Evolutionary conservation across 2,888 invertebrate genomes (phyloP), one percentile per base, ranked within the genome.

Genomic region (Hyalella azteca): DNA sequence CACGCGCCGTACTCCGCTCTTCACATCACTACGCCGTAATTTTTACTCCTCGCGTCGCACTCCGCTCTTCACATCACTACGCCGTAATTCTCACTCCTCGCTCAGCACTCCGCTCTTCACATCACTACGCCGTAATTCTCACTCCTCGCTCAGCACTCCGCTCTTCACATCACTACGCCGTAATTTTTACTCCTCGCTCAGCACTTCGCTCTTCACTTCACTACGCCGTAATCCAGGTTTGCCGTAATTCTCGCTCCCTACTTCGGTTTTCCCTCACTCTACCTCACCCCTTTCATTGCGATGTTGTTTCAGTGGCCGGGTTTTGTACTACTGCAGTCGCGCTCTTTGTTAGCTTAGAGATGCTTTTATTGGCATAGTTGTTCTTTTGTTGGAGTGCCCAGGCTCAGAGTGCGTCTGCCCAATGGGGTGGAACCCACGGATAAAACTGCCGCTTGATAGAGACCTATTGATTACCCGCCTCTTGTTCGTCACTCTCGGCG

Each of bases 231-330:
- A 54, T 54, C 54, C 54, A 26, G 54, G 22, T 22, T 54, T 54
- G 26, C 54, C 22, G 29, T 29, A 54, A 26, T 54, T 54, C 26
- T 22, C 26, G 5, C 54, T 54, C 54, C 54, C 54, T 54, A n/a
- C n/a, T 29, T 54, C 26, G 22, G 54, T 22, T 49, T 22, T 22
- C 22, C 7, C 54, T 54, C 54, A 29, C 54, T 54, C 54, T 22
- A 36, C 66, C 66, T 36, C 66, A 66, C 54, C 66, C 66, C 66
- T 36, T 66, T 29, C 36, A 36, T 66, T 19, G 36, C 36, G 36
- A 36, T 66, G 66, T 66, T 66, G 66, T 66, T 66, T 66, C 66
- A 66, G 66, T 66, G 66, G 66, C 66, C 66, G 32, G 32, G 36
- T 66, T 66, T 66, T 66, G 66, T 66, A 39, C 66, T 66, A 19